phyloP scores from a whole-genome alignment of 2,797 vertebrate species.

The Phrynocephalus guinanensis region DNA sequence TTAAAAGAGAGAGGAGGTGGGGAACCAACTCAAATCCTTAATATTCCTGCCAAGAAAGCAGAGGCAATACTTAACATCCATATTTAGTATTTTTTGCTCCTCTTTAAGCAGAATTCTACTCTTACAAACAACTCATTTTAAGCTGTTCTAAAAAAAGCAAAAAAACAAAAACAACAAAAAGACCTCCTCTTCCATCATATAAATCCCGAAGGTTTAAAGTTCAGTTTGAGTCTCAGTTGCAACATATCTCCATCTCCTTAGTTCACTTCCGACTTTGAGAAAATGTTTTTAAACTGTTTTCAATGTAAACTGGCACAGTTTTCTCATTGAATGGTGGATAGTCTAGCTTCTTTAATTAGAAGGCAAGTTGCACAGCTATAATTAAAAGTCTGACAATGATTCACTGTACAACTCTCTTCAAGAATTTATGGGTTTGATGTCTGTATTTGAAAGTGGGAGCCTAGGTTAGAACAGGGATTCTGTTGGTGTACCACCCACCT shows the following conservation, averaged over 20 bases:
- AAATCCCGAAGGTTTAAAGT: too few relatives aligned
- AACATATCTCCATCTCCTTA: too few relatives aligned
- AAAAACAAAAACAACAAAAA: neutral
- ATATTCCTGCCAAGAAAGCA: conserved; percentile 9
- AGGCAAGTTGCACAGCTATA: conserved; percentile 3
- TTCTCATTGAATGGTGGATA: conserved; percentile 34
- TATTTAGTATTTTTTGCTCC: neutral
- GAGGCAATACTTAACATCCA: neutral
- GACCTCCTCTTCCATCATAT: too few relatives aligned
- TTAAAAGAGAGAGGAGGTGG: neutral
- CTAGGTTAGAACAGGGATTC: too few relatives aligned
- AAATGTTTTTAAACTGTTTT: neutral
- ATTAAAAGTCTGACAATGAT: conserved; percentile 30
- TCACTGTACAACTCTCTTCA: conserved; percentile 16
- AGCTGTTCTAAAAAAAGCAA: neutral
- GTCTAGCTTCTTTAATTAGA: conserved; percentile 41
- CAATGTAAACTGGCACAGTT: neutral
- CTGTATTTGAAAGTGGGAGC: too few relatives aligned
- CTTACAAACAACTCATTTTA: neutral
- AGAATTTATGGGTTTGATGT: neutral
- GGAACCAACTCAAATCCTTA: neutral
- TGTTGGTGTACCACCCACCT: too few relatives aligned
- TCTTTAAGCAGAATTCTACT: neutral
- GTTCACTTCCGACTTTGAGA: conserved; percentile 20
- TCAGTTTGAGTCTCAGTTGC: too few relatives aligned